Percentiles rank a stretch among this genome's conserved stretches.
These are phyloP conservation scores for Phorcus lineatus DNA, from an alignment of 2,888 invertebrate species.

Conservation along the genomic window DNA sequence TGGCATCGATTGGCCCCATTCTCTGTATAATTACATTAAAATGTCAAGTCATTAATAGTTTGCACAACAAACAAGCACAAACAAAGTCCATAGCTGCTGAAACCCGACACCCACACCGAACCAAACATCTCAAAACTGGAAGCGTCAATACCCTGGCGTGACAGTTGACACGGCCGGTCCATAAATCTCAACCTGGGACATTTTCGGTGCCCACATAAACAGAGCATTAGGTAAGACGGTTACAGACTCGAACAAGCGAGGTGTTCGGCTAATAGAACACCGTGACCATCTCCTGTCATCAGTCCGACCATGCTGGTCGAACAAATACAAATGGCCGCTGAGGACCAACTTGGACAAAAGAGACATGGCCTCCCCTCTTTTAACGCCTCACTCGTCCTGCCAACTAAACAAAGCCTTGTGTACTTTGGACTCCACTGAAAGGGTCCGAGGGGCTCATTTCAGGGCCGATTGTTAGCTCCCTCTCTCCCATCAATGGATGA, in stretches of 20 bases:
- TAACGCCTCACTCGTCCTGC: neutral
- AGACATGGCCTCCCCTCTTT: neutral
- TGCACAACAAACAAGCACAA: neutral
- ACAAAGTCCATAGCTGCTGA: neutral
- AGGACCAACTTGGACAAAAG: neutral
- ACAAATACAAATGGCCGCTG: neutral
- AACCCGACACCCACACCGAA: neutral
- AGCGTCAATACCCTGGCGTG: neutral
- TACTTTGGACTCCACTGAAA: neutral
- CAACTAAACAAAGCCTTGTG: neutral
- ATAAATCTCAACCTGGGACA: neutral
- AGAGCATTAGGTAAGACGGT: neutral
- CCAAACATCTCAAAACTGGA: neutral
- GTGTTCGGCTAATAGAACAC: neutral
- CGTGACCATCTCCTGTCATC: neutral
- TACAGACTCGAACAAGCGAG: neutral
- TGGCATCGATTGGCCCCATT: too few relatives aligned
- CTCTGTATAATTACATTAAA: neutral
- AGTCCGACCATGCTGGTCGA: neutral
- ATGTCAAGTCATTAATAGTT: slow-evolving; percentile 7
- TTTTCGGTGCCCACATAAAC: neutral
- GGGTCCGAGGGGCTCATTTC: neutral
- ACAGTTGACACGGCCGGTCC: neutral
- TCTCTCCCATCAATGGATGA: too few relatives aligned
- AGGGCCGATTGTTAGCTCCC: neutral